Percentiles rank a stretch among this genome's conserved stretches.
These are phyloP conservation scores for Cancer borealis DNA, from an alignment of 2,888 invertebrate species.

Conservation along the genomic window DNA sequence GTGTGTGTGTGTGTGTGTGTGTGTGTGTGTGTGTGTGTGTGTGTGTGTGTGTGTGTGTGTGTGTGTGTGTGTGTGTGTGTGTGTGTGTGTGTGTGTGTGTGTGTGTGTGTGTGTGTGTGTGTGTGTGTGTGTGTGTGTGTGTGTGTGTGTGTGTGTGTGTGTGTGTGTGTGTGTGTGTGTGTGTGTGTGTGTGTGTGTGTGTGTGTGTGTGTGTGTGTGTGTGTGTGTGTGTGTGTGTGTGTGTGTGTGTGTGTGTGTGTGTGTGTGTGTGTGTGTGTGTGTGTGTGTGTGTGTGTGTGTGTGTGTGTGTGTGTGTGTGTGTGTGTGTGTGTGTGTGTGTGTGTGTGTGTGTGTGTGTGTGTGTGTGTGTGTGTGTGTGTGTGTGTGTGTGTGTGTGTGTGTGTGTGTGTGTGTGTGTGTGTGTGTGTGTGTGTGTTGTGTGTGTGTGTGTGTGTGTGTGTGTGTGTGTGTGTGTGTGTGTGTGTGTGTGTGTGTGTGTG, in stretches of 20 bases:
- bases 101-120: conserved; percentile 16
- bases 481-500: no score
- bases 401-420: conserved; percentile 21
- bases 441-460: no score
- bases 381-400: conserved; percentile 35
- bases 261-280: no score
- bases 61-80: conserved; percentile 52
- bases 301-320: conserved; percentile 34
- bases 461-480: no score
- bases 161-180: no score
- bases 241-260: no score
- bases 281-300: not conserved
- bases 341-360: conserved; percentile 9
- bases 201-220: no score
- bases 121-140: no score
- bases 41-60: conserved; percentile 55
- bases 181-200: no score
- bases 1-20: conserved; percentile 39
- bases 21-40: conserved; percentile 55
- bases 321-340: conserved; percentile 35
- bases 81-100: conserved; percentile 49
- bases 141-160: no score
- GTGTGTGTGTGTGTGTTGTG: no score
- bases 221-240: no score
- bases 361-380: not conserved